Evolutionary conservation across 1,140 invertebrate genomes (phyloP).

Genomic region (Drosophila suzukii): DNA sequence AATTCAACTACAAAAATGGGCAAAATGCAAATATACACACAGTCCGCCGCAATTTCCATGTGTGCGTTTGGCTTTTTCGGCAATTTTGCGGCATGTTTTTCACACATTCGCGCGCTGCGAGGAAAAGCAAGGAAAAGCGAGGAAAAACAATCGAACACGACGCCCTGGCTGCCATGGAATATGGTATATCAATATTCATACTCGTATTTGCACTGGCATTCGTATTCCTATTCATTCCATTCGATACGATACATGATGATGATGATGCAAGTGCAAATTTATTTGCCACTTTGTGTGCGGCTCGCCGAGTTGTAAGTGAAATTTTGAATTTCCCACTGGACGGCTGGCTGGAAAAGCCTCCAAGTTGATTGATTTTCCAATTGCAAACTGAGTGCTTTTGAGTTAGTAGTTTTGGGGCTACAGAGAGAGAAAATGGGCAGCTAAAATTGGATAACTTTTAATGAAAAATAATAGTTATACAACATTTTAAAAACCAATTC

Average conservation of each 20-base stretch:
- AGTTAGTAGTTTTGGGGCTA: slow-evolving; percentile 37
- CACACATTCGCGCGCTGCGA: slow-evolving; percentile 70
- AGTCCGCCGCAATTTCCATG: slow-evolving; percentile 37
- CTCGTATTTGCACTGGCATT: slow-evolving; percentile 6
- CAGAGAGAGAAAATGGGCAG: background rate
- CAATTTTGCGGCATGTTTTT: slow-evolving; percentile 81
- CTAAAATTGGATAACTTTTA: background rate
- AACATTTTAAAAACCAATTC: background rate
- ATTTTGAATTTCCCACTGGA: slow-evolving; percentile 45
- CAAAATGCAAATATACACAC: slow-evolving; percentile 75
- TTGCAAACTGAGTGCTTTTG: slow-evolving; percentile 50
- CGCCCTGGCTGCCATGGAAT: slow-evolving; percentile 64
- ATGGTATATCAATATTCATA: slow-evolving; percentile 53
- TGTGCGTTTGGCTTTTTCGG: slow-evolving; percentile 69
- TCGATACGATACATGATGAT: slow-evolving; percentile 19
- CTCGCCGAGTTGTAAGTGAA: slow-evolving; percentile 50
- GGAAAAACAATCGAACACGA: slow-evolving; percentile 74
- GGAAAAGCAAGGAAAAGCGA: background rate
- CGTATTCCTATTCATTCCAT: slow-evolving; percentile 40
- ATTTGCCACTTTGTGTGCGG: slow-evolving; percentile 75
- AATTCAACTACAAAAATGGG: slow-evolving; percentile 81
- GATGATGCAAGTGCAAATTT: slow-evolving; percentile 82
- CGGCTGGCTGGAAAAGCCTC: slow-evolving; percentile 44
- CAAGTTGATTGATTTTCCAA: slow-evolving; percentile 55
- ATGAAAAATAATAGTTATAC: background rate